These are phyloP conservation scores for Nansenia antarctica DNA, from an alignment of 2,113 vertebrate species.

Conservation along the genomic window DNA sequence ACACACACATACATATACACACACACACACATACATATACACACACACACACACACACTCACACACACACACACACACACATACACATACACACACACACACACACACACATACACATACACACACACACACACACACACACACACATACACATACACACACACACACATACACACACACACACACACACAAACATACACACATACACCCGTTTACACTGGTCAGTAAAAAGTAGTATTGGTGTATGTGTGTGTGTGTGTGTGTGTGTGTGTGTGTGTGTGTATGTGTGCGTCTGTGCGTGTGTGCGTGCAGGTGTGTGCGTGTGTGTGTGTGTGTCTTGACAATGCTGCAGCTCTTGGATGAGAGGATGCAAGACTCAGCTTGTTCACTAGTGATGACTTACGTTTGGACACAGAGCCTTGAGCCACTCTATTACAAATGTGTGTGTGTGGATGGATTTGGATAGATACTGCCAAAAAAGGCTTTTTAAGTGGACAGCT, in stretches of 20 bases:
- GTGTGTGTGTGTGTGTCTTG: not conserved
- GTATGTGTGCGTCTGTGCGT: not conserved
- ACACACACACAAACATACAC: not conserved
- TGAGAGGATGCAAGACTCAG: not conserved
- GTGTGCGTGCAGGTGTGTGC: not conserved
- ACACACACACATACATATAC: not conserved
- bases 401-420: too few species aligned
- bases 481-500: too few species aligned
- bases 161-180: not conserved
- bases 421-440: too few species aligned
- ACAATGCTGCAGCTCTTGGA: not conserved
- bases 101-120: conserved; percentile 1
- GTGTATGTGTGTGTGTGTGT: not conserved
- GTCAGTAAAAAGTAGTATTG: too few species aligned
- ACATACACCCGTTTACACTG: not conserved
- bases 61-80: not conserved
- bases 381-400: not conserved
- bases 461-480: too few species aligned
- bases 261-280: not conserved
- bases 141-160: too few species aligned
- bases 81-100: not conserved
- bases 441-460: too few species aligned
- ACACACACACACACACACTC: not conserved
- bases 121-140: conserved; percentile 18
- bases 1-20: too few species aligned